Conservation (phyloP, 2,888 invertebrate genomes). For the Sericinus montela region DNA sequence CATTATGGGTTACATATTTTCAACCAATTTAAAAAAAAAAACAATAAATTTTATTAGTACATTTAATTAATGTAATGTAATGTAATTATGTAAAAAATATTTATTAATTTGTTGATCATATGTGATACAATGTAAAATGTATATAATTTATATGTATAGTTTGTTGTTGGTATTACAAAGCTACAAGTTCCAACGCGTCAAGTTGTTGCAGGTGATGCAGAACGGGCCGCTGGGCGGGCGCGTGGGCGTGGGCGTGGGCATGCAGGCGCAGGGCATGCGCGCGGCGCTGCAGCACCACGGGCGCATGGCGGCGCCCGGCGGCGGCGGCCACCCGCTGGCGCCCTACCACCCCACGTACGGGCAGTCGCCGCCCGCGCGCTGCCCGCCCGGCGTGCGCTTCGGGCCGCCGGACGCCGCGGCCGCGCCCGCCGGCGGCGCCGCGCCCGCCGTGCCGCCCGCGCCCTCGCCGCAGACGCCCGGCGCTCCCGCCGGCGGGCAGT, state of each 20-base stretch:
- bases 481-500: conserved; percentile 82
- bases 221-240: conserved; percentile 87
- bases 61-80: no score
- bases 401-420: conserved; percentile 72
- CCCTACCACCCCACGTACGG: conserved; percentile 80
- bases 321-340: conserved; percentile 76
- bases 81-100: no score
- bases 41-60: no score
- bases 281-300: conserved; percentile 79
- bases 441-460: conserved; percentile 87
- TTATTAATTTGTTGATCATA: no score
- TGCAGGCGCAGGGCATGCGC: conserved; percentile 72
- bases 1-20: no score
- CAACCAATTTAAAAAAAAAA: no score
- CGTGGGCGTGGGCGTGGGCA: conserved; percentile 55
- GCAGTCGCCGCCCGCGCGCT: conserved; percentile 56
- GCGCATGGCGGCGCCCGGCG: conserved; percentile 66
- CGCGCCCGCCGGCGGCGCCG: conserved; percentile 81
- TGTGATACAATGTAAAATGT: no score
- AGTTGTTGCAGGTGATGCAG: conserved; percentile 79
- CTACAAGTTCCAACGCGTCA: neutral
- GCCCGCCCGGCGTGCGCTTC: conserved; percentile 45
- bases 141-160: no score
- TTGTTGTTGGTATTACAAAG: neutral
- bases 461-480: conserved; percentile 89